Base-by-base conservation (phyloP, 1,140 invertebrate species). In the Kradibia gibbosae region DNA sequence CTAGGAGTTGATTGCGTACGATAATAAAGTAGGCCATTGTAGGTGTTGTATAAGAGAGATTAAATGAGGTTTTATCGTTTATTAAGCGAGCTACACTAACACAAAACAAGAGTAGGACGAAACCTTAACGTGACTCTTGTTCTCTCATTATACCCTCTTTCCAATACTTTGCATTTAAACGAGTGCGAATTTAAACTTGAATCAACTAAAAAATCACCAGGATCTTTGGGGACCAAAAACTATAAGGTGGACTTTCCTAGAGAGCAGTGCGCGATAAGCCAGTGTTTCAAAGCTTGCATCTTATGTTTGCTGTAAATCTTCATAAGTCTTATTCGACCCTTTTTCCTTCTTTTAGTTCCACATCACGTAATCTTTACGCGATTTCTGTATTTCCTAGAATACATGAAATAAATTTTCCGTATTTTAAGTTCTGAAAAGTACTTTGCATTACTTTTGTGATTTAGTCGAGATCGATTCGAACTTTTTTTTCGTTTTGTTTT, bases 121-220 rank as follows among this genome's bases (percentile, higher is more conserved):
- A 57, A 25, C 25, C 22, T 62, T 77, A 77, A 67, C 50, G 75
- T n/a, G 60, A 65, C 50, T 77, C 55, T 42, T 42, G 42, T 31
- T 20, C 36, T 67, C 55, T 28, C 42, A n/a, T 62, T 62, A 31
- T 57, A 76, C 45, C 55, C 36, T 62, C 73, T 60, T 45, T 76
- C 28, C 4, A 28, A 17, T 11, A 39, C 13, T 13, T 5, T 22
- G 15, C 22, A 13, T 8, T n/a, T n/a, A 39, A 7, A 60, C 25
- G 75, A 28, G 36, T 50, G 74, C 42, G 28, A 77, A 45, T 77
- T 77, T 67, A 39, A 62, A 76, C 50, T 55, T 42, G 25, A 55
- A 25, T 62, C 74, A 25, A 62, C 25, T 36, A 22, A 73, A 22
- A 53, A 60, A 17, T 42, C n/a, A 36, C 39, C 36, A 39, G 36